Evolutionary conservation across 2,888 invertebrate species (phyloP).

Genomic region (Drosophila mulleri): DNA sequence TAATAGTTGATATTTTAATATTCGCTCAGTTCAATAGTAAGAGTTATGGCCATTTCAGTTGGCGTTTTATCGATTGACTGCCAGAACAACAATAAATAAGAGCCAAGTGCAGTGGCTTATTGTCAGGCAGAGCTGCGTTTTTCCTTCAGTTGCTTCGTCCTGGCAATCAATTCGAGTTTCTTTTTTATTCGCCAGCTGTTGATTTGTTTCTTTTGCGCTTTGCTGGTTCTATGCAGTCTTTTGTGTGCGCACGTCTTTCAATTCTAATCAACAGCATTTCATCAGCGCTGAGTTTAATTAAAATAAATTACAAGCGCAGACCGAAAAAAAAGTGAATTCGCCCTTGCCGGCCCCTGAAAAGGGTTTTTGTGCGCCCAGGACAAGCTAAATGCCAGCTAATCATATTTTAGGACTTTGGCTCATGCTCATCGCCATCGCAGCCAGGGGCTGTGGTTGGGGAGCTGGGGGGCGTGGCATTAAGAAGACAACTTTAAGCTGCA

Average conservation of each 20-base stretch:
- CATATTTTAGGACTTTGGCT: slow-evolving; percentile 65
- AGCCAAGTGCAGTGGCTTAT: slow-evolving; percentile 25
- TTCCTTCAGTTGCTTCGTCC: slow-evolving; percentile 3
- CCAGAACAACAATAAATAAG: slow-evolving; percentile 25
- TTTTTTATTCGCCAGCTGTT: neutral
- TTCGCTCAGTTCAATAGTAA: neutral
- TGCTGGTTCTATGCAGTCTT: slow-evolving; percentile 9
- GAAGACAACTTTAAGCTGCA: slow-evolving; percentile 58
- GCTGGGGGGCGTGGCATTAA: slow-evolving; percentile 18
- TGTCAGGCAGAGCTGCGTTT: slow-evolving; percentile 13
- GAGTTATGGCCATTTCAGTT: slow-evolving; percentile 24
- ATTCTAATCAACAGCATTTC: slow-evolving; percentile 77
- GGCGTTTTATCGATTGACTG: slow-evolving; percentile 35
- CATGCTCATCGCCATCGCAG: slow-evolving; percentile 3
- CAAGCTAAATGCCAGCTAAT: slow-evolving; percentile 73
- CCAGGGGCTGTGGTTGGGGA: neutral
- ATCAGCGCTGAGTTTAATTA: slow-evolving; percentile 78
- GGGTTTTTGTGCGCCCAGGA: slow-evolving; percentile 56
- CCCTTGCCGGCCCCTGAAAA: slow-evolving; percentile 42
- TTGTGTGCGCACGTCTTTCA: slow-evolving; percentile 61
- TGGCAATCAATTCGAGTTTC: slow-evolving; percentile 9
- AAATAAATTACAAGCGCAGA: slow-evolving; percentile 73
- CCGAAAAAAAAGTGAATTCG: slow-evolving; percentile 39
- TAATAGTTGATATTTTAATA: neutral
- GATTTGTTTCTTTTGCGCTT: neutral